These are phyloP conservation scores for Drosophila sp. DNA, from an alignment of 1,140 invertebrate species.

Conservation along the genomic window DNA sequence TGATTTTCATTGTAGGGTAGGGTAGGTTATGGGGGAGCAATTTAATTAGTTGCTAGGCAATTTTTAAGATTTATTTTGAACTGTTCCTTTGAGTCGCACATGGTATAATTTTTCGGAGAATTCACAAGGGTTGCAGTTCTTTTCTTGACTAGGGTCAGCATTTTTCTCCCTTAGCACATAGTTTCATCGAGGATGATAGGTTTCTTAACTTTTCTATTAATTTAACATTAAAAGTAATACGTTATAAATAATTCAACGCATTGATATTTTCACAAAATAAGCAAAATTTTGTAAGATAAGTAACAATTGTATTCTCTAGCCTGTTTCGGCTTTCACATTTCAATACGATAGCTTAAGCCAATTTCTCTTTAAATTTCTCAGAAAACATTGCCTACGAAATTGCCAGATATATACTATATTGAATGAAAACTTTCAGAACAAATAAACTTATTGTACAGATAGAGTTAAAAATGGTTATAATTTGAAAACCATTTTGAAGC, in stretches of 20 bases:
- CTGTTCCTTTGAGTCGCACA: constrained; percentile 20
- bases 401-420: too few relatives aligned
- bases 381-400: too few relatives aligned
- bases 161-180: background rate
- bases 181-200: too few relatives aligned
- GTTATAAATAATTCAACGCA: constrained; percentile 5
- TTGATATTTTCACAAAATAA: constrained; percentile 16
- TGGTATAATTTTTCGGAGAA: constrained; percentile 16
- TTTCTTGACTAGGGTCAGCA: constrained; percentile 37
- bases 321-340: too few relatives aligned
- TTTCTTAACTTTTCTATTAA: background rate
- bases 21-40: background rate
- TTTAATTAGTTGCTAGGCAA: constrained; percentile 47
- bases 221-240: constrained; percentile 14
- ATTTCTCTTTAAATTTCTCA: too few relatives aligned
- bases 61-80: constrained; percentile 21
- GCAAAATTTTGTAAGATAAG: too few relatives aligned
- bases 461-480: too few relatives aligned
- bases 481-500: too few relatives aligned
- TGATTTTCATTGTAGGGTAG: background rate
- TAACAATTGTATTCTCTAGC: too few relatives aligned
- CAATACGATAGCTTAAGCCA: too few relatives aligned
- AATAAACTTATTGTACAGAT: too few relatives aligned
- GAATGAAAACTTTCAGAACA: too few relatives aligned
- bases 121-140: constrained; percentile 23